Percentiles rank a stretch among this genome's conserved stretches.
Evolutionary conservation across 1,140 invertebrate genomes (phyloP).

Genomic region (Atopsyche davidsoni): DNA sequence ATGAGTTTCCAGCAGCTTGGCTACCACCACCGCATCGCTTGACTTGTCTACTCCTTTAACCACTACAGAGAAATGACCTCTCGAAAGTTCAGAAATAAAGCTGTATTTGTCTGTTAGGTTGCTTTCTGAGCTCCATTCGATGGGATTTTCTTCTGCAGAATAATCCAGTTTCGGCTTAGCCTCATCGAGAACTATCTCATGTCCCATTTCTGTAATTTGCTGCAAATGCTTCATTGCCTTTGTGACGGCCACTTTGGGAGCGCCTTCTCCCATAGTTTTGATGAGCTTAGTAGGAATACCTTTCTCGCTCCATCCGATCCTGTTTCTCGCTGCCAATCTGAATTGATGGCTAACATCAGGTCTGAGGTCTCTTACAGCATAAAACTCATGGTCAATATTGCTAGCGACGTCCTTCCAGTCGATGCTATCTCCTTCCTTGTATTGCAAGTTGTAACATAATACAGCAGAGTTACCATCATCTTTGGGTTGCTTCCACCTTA

Average conservation of each 20-base stretch:
- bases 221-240: conserved; percentile 79
- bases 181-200: conserved; percentile 60
- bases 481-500: conserved; percentile 84
- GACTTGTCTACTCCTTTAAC: conserved; percentile 74
- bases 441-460: conserved; percentile 79
- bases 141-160: conserved; percentile 62
- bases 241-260: conserved; percentile 65
- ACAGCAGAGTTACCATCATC: conserved; percentile 79
- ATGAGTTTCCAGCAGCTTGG: conserved; percentile 71
- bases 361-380: conserved; percentile 69
- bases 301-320: conserved; percentile 86
- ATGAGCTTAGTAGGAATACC: conserved; percentile 66
- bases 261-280: conserved; percentile 60
- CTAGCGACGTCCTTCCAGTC: conserved; percentile 82
- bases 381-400: conserved; percentile 93
- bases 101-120: conserved; percentile 67
- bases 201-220: conserved; percentile 72
- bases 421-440: conserved; percentile 65
- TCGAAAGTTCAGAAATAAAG: conserved; percentile 76
- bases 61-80: conserved; percentile 80
- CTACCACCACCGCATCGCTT: conserved; percentile 65
- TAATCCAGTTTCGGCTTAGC: conserved; percentile 63
- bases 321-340: conserved; percentile 80
- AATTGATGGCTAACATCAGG: conserved; percentile 82
- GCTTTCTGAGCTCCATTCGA: conserved; percentile 62